phyloP scores from a whole-genome alignment of 2,888 invertebrate genomes.

The Catonia carolina region DNA sequence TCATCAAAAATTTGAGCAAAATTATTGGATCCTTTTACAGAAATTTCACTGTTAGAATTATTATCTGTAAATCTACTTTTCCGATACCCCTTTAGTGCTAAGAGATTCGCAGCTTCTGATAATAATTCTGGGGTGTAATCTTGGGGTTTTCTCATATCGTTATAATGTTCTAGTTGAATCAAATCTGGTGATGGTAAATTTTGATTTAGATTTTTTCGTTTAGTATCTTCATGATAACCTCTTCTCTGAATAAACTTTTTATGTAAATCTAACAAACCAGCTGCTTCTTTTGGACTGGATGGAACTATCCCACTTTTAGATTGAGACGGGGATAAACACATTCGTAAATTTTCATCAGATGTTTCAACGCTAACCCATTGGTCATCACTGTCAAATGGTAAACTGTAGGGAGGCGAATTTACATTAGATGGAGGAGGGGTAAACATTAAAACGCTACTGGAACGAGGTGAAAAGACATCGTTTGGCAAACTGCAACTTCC shows the following conservation, averaged over 20 bases:
- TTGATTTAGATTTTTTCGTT: conserved; percentile 9
- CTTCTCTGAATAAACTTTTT: conserved; percentile 55
- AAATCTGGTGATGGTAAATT: conserved; percentile 24
- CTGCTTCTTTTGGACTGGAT: conserved; percentile 44
- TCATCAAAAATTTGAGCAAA: no score
- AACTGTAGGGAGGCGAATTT: conserved; percentile 16
- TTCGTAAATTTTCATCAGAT: conserved; percentile 21
- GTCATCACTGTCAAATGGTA: conserved; percentile 29
- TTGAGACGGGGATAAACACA: conserved; percentile 60
- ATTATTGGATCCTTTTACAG: no score
- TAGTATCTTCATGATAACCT: conserved; percentile 35
- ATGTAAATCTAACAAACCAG: conserved; percentile 60
- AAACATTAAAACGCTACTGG: conserved; percentile 12
- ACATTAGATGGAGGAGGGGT: conserved; percentile 20
- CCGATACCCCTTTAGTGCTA: conserved; percentile 33
- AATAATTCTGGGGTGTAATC: conserved; percentile 32
- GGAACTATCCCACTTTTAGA: conserved; percentile 50
- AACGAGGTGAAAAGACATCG: not conserved
- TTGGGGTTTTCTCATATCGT: conserved; percentile 18
- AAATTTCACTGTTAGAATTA: no score
- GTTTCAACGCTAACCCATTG: conserved; percentile 39
- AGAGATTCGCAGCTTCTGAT: conserved; percentile 33
- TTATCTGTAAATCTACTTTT: conserved; percentile 25
- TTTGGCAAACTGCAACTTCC: no score
- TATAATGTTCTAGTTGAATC: conserved; percentile 17